Evolutionary conservation across 2,113 vertebrate species (phyloP).

Genomic region (Pogona vitticeps): DNA sequence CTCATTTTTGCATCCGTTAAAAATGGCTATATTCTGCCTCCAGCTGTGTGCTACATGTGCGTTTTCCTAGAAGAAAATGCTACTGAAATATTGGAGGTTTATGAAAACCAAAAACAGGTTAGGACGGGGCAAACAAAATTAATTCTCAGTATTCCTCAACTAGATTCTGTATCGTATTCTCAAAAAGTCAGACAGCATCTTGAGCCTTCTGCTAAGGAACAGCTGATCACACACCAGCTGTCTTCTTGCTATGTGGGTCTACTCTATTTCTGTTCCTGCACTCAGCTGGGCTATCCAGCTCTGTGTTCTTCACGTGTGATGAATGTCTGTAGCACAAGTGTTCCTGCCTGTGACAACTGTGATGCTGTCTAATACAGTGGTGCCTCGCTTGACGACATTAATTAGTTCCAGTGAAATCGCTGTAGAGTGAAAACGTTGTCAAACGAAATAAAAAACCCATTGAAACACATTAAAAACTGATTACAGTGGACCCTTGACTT

Average conservation of each 20-base stretch:
- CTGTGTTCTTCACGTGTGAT: neutral
- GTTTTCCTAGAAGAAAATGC: neutral
- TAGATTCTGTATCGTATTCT: slow-evolving; percentile 1
- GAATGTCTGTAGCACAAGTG: neutral
- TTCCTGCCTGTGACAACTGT: slow-evolving; percentile 54
- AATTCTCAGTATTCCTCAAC: neutral
- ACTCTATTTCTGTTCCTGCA: accelerated
- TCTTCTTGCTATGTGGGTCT: neutral
- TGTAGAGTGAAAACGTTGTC: too few species aligned
- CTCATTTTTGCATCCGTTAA: too few species aligned
- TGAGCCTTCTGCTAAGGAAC: slow-evolving; percentile 60
- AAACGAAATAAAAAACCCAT: too few species aligned
- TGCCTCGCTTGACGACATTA: too few species aligned
- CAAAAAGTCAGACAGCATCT: slow-evolving; percentile 11
- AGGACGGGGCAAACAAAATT: too few species aligned
- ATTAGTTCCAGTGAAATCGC: too few species aligned
- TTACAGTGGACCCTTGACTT: too few species aligned
- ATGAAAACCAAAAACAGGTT: neutral
- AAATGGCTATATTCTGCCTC: too few species aligned
- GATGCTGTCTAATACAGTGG: neutral
- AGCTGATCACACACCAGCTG: slow-evolving; percentile 68
- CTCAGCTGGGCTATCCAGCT: neutral
- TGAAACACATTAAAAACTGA: too few species aligned
- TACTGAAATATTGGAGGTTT: neutral
- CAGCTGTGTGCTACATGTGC: too few species aligned